These are phyloP conservation scores for Anomalospiza imberbis DNA, from an alignment of 2,797 vertebrate genomes.

Conservation along the genomic window DNA sequence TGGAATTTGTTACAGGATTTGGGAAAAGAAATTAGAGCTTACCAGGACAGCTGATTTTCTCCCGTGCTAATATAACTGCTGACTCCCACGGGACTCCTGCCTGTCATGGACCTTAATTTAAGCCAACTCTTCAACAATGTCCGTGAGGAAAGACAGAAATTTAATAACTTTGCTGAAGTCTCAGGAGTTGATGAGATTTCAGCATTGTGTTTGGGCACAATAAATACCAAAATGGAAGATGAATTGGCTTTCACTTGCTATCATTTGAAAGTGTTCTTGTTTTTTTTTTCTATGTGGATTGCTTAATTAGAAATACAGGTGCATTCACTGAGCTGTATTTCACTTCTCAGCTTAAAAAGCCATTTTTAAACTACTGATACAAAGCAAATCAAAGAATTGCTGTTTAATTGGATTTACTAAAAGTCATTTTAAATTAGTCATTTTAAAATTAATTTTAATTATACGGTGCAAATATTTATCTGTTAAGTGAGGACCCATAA, in stretches of 20 bases:
- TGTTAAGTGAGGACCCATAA: background rate
- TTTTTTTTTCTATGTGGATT: background rate
- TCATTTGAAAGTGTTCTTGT: background rate
- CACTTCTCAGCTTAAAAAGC: conserved; percentile 26
- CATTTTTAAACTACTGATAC: conserved; percentile 31
- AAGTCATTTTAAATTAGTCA: conserved; percentile 12
- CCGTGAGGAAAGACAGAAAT: background rate
- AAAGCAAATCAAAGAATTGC: conserved; percentile 40
- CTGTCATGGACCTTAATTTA: background rate
- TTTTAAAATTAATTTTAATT: conserved; percentile 19
- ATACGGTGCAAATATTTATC: conserved; percentile 25
- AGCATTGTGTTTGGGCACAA: background rate
- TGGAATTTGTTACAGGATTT: background rate
- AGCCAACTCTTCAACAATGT: background rate
- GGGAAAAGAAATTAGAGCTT: background rate
- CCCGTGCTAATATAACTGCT: background rate
- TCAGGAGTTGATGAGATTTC: background rate
- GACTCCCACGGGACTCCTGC: background rate
- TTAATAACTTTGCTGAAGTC: background rate
- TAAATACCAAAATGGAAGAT: background rate
- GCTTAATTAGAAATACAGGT: conserved; percentile 36
- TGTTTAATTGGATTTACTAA: conserved; percentile 46
- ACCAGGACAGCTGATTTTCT: background rate
- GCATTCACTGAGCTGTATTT: background rate
- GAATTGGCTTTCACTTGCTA: background rate